Conservation (phyloP, 2,113 vertebrate genomes). For the Rhabdomys dilectus region DNA sequence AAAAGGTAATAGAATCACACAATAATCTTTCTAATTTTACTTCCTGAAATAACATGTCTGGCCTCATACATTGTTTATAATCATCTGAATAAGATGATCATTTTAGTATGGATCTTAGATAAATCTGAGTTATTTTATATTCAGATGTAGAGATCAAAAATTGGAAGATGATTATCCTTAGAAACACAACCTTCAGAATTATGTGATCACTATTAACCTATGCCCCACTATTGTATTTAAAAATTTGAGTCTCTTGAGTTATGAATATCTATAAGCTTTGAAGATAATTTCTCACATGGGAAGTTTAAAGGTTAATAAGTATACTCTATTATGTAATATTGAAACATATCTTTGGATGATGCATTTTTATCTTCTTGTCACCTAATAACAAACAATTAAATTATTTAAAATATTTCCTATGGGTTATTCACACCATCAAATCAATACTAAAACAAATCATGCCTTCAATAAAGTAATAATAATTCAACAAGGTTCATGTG, state of each 20-base stretch:
- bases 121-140: not conserved
- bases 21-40: not conserved
- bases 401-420: not conserved
- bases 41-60: not conserved
- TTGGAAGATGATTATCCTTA: not conserved
- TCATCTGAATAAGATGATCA: not conserved
- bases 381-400: not conserved
- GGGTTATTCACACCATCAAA: not conserved
- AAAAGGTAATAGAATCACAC: not conserved
- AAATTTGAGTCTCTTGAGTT: not conserved
- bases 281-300: not conserved
- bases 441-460: conserved; percentile 21
- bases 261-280: not conserved
- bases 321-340: not conserved
- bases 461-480: not conserved
- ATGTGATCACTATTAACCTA: not conserved
- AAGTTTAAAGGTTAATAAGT: not conserved
- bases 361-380: not conserved
- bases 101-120: not conserved
- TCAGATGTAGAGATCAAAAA: not conserved
- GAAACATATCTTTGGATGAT: not conserved
- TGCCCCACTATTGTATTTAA: not conserved
- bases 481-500: not conserved
- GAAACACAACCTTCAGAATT: not conserved
- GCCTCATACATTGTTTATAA: not conserved